Evolutionary conservation across 2,113 vertebrate genomes (phyloP).

Genomic region (Callipepla californica): DNA sequence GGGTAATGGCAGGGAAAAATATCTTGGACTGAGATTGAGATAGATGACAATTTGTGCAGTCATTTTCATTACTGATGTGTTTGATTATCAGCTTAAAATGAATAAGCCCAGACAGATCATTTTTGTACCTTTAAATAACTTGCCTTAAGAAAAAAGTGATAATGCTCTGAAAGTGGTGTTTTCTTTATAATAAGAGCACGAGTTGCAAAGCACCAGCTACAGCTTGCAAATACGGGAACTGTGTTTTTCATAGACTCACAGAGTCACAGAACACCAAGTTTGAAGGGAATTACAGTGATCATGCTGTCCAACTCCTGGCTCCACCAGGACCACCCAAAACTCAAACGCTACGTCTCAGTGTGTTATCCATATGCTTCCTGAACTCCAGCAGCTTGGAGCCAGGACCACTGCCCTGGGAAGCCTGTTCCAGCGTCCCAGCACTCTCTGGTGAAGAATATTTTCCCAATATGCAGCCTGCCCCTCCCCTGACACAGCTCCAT

Average conservation of each 20-base stretch:
- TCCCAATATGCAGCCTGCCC: too few species aligned
- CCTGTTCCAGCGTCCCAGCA: not conserved
- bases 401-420: too few species aligned
- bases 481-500: too few species aligned
- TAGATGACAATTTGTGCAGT: not conserved
- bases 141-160: not conserved
- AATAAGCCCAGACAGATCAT: not conserved
- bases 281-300: not conserved
- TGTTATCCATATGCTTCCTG: not conserved
- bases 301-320: not conserved
- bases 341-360: not conserved
- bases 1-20: not conserved
- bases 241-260: not conserved
- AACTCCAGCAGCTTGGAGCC: too few species aligned
- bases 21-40: not conserved
- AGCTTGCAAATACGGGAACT: not conserved
- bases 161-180: not conserved
- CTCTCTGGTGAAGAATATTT: not conserved
- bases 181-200: not conserved
- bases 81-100: not conserved
- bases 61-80: not conserved
- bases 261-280: not conserved
- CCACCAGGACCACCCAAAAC: not conserved
- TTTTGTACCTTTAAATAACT: not conserved
- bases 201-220: not conserved